A percentile compares a stretch with the other conserved stretches of the same genome.
Conservation (phyloP, 2,113 vertebrate genomes). For the Furnarius figulus region DNA sequence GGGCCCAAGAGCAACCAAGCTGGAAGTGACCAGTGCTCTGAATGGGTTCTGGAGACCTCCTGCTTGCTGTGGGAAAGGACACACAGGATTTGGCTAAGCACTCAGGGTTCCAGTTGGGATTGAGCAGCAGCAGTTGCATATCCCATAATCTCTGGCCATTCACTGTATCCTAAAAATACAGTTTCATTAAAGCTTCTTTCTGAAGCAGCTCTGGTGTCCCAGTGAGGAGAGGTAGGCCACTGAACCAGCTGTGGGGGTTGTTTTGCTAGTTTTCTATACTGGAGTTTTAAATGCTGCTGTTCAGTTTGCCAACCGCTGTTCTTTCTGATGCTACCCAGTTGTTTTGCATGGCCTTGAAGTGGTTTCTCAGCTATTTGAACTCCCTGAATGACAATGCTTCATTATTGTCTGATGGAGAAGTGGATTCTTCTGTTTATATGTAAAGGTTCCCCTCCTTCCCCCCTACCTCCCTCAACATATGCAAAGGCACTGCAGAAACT, state of each 20-base stretch:
- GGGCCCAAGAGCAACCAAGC: background rate
- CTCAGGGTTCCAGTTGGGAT: background rate
- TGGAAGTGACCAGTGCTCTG: background rate
- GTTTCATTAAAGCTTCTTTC: conserved; percentile 18
- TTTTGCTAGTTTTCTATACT: conserved; percentile 62
- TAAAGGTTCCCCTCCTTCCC: conserved; percentile 66
- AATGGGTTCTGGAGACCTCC: background rate
- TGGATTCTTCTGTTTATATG: conserved; percentile 79
- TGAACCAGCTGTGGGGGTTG: conserved; percentile 59
- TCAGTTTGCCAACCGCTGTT: conserved; percentile 72
- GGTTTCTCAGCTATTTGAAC: conserved; percentile 79
- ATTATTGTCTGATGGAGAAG: conserved; percentile 72
- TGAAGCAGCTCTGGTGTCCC: conserved; percentile 5
- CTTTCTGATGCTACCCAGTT: conserved; percentile 76
- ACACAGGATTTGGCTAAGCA: fast-evolving
- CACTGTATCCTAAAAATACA: background rate
- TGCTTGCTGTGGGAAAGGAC: background rate
- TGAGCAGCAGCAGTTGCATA: background rate
- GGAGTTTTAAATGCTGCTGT: conserved; percentile 59
- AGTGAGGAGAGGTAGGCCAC: conserved; percentile 5
- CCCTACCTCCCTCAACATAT: conserved; percentile 76
- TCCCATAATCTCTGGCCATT: conserved; percentile 35
- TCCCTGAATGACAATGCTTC: conserved; percentile 73
- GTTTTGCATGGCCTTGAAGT: conserved; percentile 80
- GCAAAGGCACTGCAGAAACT: conserved; percentile 76